Base-by-base conservation (phyloP, 2,888 invertebrate genomes). In the Xestia c-nigrum region DNA sequence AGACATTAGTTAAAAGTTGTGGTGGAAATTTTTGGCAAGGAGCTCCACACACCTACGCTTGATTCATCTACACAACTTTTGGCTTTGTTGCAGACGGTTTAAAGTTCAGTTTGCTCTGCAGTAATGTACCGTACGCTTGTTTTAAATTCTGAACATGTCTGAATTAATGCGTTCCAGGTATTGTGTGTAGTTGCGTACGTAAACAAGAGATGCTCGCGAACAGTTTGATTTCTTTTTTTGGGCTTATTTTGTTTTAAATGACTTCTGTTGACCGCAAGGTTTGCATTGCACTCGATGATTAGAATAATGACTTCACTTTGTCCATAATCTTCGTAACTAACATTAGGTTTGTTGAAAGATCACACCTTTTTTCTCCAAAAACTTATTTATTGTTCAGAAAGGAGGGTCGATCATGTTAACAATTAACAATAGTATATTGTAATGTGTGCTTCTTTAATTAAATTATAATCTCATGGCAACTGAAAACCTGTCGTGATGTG, bases 111-210 rank as follows among this genome's bases (percentile, higher is more conserved):
- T 89, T 72, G 21, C 21, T 31, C 68, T 76, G 70, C 61, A 64
- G 7, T 57, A 64, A 71, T 80, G 59, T 76, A 75, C 71, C 81
- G 79, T 84, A 76, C 66, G 81, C 83, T 83, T 78, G 84, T 87
- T 90, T 93, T 92, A 85, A 90, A 94, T 93, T 94, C 94, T 88
- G 85, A 80, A 76, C 89, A 86, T 88, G 92, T 92, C 84, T 81
- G 89, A 88, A 88, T 91, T 91, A 90, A 93, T 90, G 90, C 81
- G 88, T 93, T 93, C 94, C 91, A 91, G 89, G 94, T 92, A 93
- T 90, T 91, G 88, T 89, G 90, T 88, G 91, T 89, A 89, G 87
- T 86, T 88, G 75, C 80, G 83, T 79, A 83, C 88, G 89, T 89
- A 90, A 92, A 91, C 89, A 92, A 90, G 90, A 85, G 81, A 77